Base-by-base conservation (phyloP, 2,113 vertebrate species). In the Plecotus auritus region DNA sequence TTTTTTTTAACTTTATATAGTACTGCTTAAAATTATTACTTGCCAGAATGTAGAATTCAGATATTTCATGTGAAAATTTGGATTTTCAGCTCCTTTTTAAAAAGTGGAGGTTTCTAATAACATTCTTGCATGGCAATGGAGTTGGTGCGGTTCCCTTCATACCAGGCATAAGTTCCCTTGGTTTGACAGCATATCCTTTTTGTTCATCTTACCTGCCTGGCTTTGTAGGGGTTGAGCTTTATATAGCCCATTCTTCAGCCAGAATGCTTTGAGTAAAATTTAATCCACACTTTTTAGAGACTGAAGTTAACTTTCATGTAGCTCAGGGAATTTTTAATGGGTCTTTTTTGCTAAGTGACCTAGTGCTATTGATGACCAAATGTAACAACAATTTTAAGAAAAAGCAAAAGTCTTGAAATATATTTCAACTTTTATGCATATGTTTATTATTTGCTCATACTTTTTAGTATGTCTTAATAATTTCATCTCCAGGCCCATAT, bases 41-140 rank as follows among this genome's bases (percentile, higher is more conserved):
- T 97, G 37, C 37, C 78, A 88, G 42, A 28, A 85, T 91, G 74
- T 87, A 86, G 37, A 80, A 90, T 95, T 86, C n/a, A 94, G 20
- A 13, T 86, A 61, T 86, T 91, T 87, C 23, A 66, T 64, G 70
- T 80, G 40, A 85, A 74, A 81, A 66, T 81, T 40, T 84, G 40
- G 26, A 70, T 90, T 80, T 86, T 70, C 85, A 26, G 42, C 45
- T 69, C 78, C 35, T 88, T 95, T 96, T 70, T 54, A 66, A 40
- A 89, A 73, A 37, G 8, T 14, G 5, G 16, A 82, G 85, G 30
- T 77, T 91, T 91, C 42, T 81, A 10, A 22, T 76, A 66, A 61
- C 67, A 64, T 72, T 54, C 51, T 88, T 37, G 54, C 18, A 4
- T 54, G 22, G 32, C n/a, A 64, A 16, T 56, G 26, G 93, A 77